Conservation (phyloP, 2,113 vertebrate species). For the Suricata suricatta region DNA sequence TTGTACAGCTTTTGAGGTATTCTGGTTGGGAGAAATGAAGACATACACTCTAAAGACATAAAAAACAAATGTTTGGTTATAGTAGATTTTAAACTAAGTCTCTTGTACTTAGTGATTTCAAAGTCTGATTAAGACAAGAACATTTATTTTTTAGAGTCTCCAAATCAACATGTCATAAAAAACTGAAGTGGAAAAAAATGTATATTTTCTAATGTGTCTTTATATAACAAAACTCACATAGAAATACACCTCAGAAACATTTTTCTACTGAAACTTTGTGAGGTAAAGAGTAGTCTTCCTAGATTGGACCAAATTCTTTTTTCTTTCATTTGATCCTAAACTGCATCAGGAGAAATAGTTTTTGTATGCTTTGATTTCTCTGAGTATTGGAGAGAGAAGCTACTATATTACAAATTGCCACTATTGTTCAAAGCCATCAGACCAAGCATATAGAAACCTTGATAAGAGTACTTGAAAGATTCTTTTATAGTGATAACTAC, state of each 20-base stretch:
- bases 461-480: slow-evolving; percentile 70
- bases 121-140: background rate
- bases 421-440: slow-evolving; percentile 70
- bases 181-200: background rate
- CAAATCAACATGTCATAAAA: background rate
- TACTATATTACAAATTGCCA: slow-evolving; percentile 60
- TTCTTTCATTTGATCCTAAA: slow-evolving; percentile 73
- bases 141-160: background rate
- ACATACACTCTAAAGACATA: background rate
- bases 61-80: slow-evolving; percentile 1
- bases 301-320: slow-evolving; percentile 29
- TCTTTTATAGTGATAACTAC: slow-evolving; percentile 69
- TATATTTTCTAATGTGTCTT: slow-evolving; percentile 21
- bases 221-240: slow-evolving; percentile 20
- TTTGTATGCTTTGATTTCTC: slow-evolving; percentile 76
- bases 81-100: slow-evolving; percentile 21
- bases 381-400: slow-evolving; percentile 64
- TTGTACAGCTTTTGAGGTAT: background rate
- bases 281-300: slow-evolving; percentile 14
- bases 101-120: background rate
- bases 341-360: slow-evolving; percentile 59
- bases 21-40: background rate
- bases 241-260: slow-evolving; percentile 42
- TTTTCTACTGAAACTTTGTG: slow-evolving; percentile 47
- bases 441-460: slow-evolving; percentile 70